Evolutionary conservation across 2,888 invertebrate species (phyloP), one percentile per base, ranked within the genome.

Genomic region (Sesamia inferens): DNA sequence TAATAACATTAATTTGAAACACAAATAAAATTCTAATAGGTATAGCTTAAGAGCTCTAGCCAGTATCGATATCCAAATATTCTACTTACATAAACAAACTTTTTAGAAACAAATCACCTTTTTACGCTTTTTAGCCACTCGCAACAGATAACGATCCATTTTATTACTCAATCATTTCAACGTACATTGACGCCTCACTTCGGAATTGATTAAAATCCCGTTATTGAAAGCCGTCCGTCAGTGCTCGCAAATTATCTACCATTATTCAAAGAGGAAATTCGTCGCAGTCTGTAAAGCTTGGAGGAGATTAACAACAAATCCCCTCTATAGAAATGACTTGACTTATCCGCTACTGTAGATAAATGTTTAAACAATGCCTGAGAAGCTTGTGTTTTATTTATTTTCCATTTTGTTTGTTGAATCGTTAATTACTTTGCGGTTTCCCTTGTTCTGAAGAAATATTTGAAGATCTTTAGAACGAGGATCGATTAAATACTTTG

Each of bases 221-320:
- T 48, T 13, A 48, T 48, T 48, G 24, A 31, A 71, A 68, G 47
- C 39, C 24, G 5, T 51, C 62, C 48, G 73, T 75, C 58, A 64
- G 73, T 75, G 47, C 48, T 64, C 31, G 14, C 44, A 64, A 68
- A 71, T 71, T 61, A 48, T 73, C 58, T 42, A 42, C 62, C 67
- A 64, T 73, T 78, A 73, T 67, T 64, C 24, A 14, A 55, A 8
- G 11, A 42, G 8, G 57, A 75, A 81, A 51, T 69, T 69, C 4
- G 44, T 42, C 39, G 24, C 42, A 64, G n/a, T 59, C 19, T 10
- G 31, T 31, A 61, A 74, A 75, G 57, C 75, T 74, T 64, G 47
- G 22, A 16, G 39, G 13, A 62, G 70, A 64, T 64, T 64, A 63
- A n/a, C 22, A 14, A 44, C n/a, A 65, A 77, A 81, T 71, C 69